A percentile compares a stretch with the other conserved stretches of the same genome.
Conservation (phyloP, 2,888 invertebrate genomes). For the Drepanosiphum platanoidis region DNA sequence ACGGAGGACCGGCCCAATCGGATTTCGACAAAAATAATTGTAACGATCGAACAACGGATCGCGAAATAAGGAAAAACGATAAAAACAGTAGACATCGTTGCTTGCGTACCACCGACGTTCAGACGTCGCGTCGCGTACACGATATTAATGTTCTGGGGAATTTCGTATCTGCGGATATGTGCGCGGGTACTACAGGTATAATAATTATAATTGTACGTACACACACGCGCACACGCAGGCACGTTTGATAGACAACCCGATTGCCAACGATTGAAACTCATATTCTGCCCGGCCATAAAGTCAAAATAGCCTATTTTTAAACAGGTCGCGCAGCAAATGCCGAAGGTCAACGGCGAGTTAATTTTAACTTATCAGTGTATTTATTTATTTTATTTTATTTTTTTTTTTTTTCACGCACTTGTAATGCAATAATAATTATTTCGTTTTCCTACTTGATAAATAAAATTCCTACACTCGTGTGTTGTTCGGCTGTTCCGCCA, state of each 20-base stretch:
- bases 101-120: not conserved
- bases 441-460: slow-evolving; percentile 14
- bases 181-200: not conserved
- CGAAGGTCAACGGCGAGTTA: slow-evolving; percentile 54
- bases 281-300: slow-evolving; percentile 8
- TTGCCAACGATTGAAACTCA: slow-evolving; percentile 22
- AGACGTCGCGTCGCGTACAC: not conserved
- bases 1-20: not conserved
- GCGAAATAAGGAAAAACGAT: not conserved
- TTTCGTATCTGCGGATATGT: not conserved
- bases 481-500: not conserved
- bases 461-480: not conserved
- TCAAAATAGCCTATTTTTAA: slow-evolving; percentile 50
- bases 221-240: not conserved
- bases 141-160: not conserved
- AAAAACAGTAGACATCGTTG: not conserved
- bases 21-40: not conserved
- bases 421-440: not conserved
- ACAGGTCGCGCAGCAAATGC: slow-evolving; percentile 53
- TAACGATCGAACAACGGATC: not conserved
- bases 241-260: slow-evolving; percentile 15
- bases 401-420: not conserved
- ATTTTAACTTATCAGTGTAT: slow-evolving; percentile 37
- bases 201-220: not conserved
- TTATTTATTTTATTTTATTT: not conserved